phyloP scores from a whole-genome alignment of 2,113 vertebrate species.

The Ciconia boyciana region DNA sequence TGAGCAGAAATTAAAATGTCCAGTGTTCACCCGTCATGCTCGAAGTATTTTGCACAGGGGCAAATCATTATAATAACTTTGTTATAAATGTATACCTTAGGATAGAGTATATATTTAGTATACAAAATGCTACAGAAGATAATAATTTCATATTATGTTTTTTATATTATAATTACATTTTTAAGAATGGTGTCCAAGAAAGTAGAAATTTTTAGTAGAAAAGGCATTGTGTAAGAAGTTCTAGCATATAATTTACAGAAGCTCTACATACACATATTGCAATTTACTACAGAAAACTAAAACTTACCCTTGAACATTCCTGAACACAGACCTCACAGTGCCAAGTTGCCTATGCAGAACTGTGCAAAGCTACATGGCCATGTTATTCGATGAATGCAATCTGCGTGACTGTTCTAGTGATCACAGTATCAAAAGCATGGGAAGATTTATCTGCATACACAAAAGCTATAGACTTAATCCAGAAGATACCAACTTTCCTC shows the following conservation, averaged over 20 bases:
- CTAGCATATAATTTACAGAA: not conserved
- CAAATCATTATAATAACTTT: not conserved
- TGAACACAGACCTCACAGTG: not conserved
- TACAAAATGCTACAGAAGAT: not conserved
- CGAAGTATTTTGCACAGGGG: not conserved
- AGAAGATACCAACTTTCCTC: not conserved
- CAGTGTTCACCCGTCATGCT: not conserved
- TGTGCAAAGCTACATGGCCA: not conserved
- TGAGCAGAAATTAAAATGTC: not conserved
- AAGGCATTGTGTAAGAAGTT: not conserved
- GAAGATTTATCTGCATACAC: not conserved
- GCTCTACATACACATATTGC: not conserved
- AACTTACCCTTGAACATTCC: not conserved
- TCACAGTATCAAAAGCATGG: not conserved
- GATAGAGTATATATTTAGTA: not conserved
- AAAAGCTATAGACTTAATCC: not conserved
- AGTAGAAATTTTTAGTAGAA: not conserved
- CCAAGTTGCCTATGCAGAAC: not conserved
- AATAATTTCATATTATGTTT: not conserved
- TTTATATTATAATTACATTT: not conserved
- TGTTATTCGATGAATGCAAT: not conserved
- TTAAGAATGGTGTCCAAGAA: not conserved
- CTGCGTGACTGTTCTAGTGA: not conserved
- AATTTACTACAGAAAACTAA: not conserved
- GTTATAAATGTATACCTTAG: not conserved